Conservation (phyloP, 1,140 invertebrate genomes). For the Diploscapter pachys region DNA sequence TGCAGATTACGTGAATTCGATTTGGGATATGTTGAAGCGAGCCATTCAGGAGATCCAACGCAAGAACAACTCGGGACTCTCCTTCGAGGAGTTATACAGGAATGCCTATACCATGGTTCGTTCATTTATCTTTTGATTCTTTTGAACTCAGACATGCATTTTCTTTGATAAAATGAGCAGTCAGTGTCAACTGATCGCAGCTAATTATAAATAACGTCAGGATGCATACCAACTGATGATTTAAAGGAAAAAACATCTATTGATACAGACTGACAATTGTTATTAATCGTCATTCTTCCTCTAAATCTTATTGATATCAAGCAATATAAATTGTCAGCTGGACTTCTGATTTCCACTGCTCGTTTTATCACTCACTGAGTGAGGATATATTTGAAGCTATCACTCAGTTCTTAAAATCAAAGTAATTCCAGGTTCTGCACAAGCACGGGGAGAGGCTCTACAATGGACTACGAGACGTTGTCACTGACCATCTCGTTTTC, state of each 20-base stretch:
- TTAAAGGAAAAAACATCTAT: no score
- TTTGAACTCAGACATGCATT: not conserved
- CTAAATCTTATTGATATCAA: no score
- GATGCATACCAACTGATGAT: no score
- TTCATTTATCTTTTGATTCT: not conserved
- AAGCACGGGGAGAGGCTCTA: slow-evolving; percentile 95
- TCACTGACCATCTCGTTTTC: slow-evolving; percentile 81
- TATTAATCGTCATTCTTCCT: slow-evolving; percentile 2
- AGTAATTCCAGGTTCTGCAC: slow-evolving; percentile 69
- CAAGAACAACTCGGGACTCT: slow-evolving; percentile 97
- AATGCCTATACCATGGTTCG: slow-evolving; percentile 97
- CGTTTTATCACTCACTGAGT: no score
- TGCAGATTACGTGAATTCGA: slow-evolving; percentile 95
- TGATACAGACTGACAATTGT: no score
- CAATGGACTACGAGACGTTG: slow-evolving; percentile 90
- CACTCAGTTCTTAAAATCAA: not conserved
- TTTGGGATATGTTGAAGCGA: slow-evolving; percentile 93
- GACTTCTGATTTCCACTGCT: no score
- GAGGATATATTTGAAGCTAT: no score
- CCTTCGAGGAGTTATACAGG: slow-evolving; percentile 97
- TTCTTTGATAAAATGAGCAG: not conserved
- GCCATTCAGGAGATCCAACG: slow-evolving; percentile 99
- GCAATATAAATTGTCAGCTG: not conserved
- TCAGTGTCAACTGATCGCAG: no score
- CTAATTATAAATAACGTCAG: no score